Base-by-base conservation (phyloP, 2,797 vertebrate genomes). In the Lophius americanus region DNA sequence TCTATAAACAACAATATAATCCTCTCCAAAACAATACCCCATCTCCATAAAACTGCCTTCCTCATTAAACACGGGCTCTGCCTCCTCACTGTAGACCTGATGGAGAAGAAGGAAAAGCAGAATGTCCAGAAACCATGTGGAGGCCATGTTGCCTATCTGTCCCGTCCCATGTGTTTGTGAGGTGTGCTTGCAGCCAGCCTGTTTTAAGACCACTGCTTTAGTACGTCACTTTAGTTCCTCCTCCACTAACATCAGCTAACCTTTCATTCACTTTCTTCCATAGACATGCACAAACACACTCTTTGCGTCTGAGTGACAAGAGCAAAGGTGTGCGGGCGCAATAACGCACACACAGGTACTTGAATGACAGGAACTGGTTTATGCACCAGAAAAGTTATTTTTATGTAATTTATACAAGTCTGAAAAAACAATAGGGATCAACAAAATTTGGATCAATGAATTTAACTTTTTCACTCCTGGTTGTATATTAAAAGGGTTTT, bases 11-110 rank as follows among this genome's bases (percentile, higher is more conserved):
- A 84, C 75, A 7, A 93, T 89, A 48, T 93, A 92, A 75, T 93
- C 92, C 58, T 72, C 75, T 59, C 78, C 91, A 0, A 93, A 93
- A 63, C 93, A 94, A 64, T 88, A 92, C 0, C 92, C 91, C 68
- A 93, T 76, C 63, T 90, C 85, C 5, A 93, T 38, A 0, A 1
- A 1, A 10, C 2, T 64, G 5, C 82, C 73, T 23, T 73, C 35
- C 12, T 46, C 57, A 55, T 52, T 85, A 65, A 93, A 86, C n/a
- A 70, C 5, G 0, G 58, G 70, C n/a, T 88, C 76, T 7, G 69
- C 70, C 23, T 85, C 76, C 65, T 91, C 65, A 9, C 79, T 10
- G 58, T 42, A 32, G 60, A 75, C 67, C 12, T 41, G 60, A n/a
- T 42, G 70, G 60, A 92, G 44, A 37, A 92, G 69, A 47, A 92